Base-by-base conservation (phyloP, 2,888 invertebrate genomes). In the Ernsta delagoae region DNA sequence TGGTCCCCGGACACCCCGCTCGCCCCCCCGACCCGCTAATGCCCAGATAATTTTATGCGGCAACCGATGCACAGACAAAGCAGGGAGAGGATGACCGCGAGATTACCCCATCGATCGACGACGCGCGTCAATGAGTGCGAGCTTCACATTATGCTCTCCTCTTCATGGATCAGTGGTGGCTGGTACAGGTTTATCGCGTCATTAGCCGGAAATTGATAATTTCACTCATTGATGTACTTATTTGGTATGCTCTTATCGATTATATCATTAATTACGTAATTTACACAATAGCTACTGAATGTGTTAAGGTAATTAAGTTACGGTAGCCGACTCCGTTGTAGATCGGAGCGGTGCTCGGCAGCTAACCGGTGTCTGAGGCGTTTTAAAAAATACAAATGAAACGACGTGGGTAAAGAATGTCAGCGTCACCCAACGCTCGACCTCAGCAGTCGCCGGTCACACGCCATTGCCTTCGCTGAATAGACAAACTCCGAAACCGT, bases 381-480 rank as follows among this genome's bases (percentile, higher is more conserved):
- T 57, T 68, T 63, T 50, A 73, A 75, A 79, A 82, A 81, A 78
- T 76, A 79, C 82, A 86, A 87, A 87, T 83, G 83, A 72, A 87
- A 83, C 86, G 85, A 87, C 83, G 78, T 80, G 81, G 80, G 81
- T 80, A 83, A 90, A 87, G 90, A 92, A 92, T 92, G 90, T 83
- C 84, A 87, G 84, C 85, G 87, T 86, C 87, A 88, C 86, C 85
- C 83, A 84, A 79, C 82, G 61, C 48, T 63, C 88, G 89, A 88
- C 88, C 88, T 90, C 83, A 80, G 82, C 57, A 68, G 68, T 61
- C 84, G 66, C 82, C 87, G 87, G 92, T 92, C 91, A 92, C 92
- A 92, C 92, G 84, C 92, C 92, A 92, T 89, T 92, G 92, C 81
- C 83, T 87, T 80, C 85, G 79, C 80, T 92, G 89, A 92, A 92